Percentiles rank a stretch among this genome's conserved stretches.
Conservation (phyloP, 2,797 vertebrate genomes). For the Calcarius lapponicus region DNA sequence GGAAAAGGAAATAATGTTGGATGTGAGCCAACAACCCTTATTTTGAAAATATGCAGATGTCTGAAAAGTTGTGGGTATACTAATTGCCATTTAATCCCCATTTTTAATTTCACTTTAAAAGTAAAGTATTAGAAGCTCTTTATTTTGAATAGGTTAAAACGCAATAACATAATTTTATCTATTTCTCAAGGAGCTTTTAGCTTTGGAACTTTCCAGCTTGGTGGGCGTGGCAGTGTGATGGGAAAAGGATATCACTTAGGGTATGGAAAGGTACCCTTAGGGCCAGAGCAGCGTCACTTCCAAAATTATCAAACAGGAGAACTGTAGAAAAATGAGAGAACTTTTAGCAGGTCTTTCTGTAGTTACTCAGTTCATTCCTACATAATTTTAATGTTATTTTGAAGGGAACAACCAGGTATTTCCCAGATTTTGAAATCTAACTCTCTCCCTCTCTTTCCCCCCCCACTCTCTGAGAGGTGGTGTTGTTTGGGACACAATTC, state of each 20-base stretch:
- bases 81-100: neutral
- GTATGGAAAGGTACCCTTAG: neutral
- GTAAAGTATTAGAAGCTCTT: neutral
- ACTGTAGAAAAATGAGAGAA: neutral
- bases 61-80: neutral
- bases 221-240: neutral
- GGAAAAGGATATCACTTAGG: neutral
- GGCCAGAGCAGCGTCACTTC: neutral
- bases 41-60: neutral
- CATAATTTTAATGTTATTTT: fast-evolving
- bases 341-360: neutral
- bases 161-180: neutral
- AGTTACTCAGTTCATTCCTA: neutral
- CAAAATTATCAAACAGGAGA: neutral
- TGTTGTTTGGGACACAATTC: neutral
- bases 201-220: neutral
- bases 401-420: neutral
- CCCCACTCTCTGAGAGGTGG: neutral
- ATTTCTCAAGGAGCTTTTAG: neutral
- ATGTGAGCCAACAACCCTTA: neutral
- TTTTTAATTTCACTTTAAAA: neutral
- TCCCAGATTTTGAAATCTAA: neutral
- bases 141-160: neutral
- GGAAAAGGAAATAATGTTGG: neutral
- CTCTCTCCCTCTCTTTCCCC: neutral